Conservation (phyloP, 2,113 vertebrate species). For the Ursus arctos region DNA sequence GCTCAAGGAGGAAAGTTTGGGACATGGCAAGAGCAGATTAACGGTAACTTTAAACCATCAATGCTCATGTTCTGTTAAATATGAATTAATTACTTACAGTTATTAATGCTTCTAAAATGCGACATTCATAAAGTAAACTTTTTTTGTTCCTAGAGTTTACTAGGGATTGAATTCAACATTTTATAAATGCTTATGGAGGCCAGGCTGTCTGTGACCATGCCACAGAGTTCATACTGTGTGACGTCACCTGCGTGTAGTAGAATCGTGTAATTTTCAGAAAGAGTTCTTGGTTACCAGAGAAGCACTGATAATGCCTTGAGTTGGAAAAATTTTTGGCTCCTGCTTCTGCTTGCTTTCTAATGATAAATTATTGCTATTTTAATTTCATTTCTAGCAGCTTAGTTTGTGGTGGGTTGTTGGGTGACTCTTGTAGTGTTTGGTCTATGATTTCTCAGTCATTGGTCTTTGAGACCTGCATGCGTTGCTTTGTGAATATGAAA, state of each 20-base stretch:
- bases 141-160: background rate
- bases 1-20: background rate
- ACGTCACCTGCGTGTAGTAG: background rate
- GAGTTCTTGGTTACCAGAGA: background rate
- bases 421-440: background rate
- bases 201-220: background rate
- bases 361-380: constrained; percentile 27
- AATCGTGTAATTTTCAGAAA: background rate
- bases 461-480: background rate
- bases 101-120: constrained; percentile 16
- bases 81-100: background rate
- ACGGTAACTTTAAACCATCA: background rate
- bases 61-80: constrained; percentile 5
- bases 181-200: background rate
- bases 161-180: background rate
- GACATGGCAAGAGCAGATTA: background rate
- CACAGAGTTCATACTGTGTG: background rate
- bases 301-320: background rate
- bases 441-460: background rate
- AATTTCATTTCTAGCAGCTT: constrained; percentile 24
- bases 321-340: background rate
- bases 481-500: background rate
- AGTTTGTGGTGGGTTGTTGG: background rate
- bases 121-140: background rate
- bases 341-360: background rate